Base-by-base conservation (phyloP, 1,140 invertebrate genomes). In the Anadara kagoshimensis region DNA sequence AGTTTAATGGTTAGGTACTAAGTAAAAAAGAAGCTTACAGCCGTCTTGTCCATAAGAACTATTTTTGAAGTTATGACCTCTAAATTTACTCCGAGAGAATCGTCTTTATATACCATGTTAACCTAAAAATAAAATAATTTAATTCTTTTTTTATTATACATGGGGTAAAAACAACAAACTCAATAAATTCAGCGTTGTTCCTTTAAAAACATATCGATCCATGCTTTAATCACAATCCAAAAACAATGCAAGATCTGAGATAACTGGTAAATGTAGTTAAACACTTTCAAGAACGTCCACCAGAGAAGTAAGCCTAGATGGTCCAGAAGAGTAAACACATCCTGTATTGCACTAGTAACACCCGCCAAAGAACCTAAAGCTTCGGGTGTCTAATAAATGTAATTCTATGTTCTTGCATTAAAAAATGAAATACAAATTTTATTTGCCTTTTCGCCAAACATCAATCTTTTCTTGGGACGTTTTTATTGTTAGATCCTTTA, bases 51-150 rank as follows among this genome's bases (percentile, higher is more conserved):
- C 59, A 87, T 78, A n/a, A 82, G 65, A 41, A 87, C 49, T 0
- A 87, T 75, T 36, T 83, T 79, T 0, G 79, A 75, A 12, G 86
- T 82, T 11, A 88, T 81, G 14, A 88, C 82, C 72, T 83, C 78
- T 47, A 88, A 85, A 20, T 83, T 76, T 7, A 78, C 59, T 10
- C 78, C 84, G 0, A 88, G 67, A 20, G 79, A 81, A 12, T 74
- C 63, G 57, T 88, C 80, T 72, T 87, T 83, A 53, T 86, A 88
- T 0, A 87, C 76, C 2, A 69, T 73, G 62, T 87, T 85, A 7
- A 84, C 83, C 87, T 88, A 75, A 14, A 79, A 66, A 54, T 71
- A 41, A 65, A 36, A 11, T 56, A 57, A n/a, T 5, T 22, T 10
- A 4, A 26, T 22, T n/a, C 16, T 65, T 72, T 14, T n/a, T 56